phyloP scores from a whole-genome alignment of 2,113 vertebrate species.

The Scortum barcoo region DNA sequence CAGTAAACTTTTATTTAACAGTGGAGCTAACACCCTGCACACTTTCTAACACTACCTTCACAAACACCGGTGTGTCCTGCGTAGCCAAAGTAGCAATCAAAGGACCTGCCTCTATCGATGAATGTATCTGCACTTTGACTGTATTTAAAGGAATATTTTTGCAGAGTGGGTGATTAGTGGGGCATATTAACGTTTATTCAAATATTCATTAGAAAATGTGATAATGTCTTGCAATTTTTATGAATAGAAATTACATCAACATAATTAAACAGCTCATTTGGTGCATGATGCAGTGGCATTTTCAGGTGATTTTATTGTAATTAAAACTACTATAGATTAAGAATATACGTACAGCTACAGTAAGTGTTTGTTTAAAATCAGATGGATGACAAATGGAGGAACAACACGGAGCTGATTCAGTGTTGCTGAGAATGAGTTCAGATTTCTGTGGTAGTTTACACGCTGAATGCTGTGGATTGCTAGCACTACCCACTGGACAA shows the following conservation, averaged over 20 bases:
- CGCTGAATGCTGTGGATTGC: conserved; percentile 41
- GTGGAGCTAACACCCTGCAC: neutral
- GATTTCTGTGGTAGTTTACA: neutral
- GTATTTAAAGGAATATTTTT: conserved; percentile 21
- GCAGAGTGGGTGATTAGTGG: conserved; percentile 39
- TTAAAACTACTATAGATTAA: neutral
- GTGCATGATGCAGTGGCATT: conserved; percentile 5
- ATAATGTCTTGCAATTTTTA: conserved; percentile 58
- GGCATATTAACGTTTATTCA: conserved; percentile 37
- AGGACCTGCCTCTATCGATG: neutral
- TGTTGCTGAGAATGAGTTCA: neutral
- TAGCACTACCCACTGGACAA: conserved; percentile 73
- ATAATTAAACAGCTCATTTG: conserved; percentile 47
- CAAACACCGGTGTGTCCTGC: neutral
- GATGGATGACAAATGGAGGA: neutral
- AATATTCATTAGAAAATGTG: conserved; percentile 60
- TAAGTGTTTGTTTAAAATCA: neutral
- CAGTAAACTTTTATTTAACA: neutral
- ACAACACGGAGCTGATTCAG: neutral
- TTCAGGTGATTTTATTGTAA: neutral
- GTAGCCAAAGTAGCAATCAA: neutral
- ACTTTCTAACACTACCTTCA: neutral
- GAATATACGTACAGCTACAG: neutral
- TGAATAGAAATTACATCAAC: conserved; percentile 45
- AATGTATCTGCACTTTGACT: conserved; percentile 14